phyloP scores from a whole-genome alignment of 2,113 vertebrate species.

The Phyllostomus discolor region DNA sequence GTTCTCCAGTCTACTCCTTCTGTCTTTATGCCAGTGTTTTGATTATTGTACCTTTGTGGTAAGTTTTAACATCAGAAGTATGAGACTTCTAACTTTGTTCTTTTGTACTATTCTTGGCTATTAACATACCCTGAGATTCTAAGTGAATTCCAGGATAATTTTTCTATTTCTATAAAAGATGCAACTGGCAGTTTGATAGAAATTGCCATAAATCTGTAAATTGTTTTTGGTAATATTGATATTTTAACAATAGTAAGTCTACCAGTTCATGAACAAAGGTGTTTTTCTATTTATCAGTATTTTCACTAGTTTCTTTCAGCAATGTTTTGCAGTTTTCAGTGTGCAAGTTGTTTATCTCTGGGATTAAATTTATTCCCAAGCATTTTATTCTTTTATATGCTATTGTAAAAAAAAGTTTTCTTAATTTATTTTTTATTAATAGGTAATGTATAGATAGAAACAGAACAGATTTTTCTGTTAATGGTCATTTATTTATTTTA shows the following conservation, averaged over 20 bases:
- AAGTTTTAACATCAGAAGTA: neutral
- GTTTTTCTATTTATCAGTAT: neutral
- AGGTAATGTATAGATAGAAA: neutral
- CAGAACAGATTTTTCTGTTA: neutral
- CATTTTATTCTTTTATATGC: neutral
- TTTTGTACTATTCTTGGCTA: neutral
- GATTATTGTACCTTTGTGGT: neutral
- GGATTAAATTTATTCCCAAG: neutral
- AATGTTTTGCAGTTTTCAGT: neutral
- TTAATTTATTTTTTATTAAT: neutral
- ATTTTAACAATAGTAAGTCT: neutral
- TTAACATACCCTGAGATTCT: neutral
- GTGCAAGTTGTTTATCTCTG: neutral
- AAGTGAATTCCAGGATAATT: neutral
- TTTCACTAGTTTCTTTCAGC: neutral
- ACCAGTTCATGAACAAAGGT: neutral
- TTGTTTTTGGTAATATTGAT: neutral
- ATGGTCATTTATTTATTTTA: neutral
- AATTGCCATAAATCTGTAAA: too few species aligned
- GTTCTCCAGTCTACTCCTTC: too few species aligned
- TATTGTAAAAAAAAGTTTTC: neutral
- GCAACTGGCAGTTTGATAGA: neutral
- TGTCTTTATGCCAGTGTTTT: too few species aligned
- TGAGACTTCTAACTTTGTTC: neutral
- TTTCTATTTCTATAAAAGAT: neutral